Conservation (phyloP, 2,113 vertebrate genomes). For the Rhea pennata region DNA sequence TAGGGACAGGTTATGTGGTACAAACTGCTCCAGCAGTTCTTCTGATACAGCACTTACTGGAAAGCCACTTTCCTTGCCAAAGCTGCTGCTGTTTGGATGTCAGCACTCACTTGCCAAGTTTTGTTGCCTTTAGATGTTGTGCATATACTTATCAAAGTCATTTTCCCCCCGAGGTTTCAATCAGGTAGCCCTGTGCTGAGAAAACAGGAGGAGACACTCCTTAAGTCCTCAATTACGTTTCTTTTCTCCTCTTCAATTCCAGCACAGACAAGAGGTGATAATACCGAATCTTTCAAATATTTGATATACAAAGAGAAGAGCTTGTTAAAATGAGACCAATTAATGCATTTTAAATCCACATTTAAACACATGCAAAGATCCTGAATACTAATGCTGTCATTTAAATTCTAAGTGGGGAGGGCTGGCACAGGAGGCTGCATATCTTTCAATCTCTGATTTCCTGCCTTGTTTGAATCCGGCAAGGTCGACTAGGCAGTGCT, state of each 20-base stretch:
- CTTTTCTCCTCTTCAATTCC: conserved; percentile 61
- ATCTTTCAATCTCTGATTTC: conserved; percentile 26
- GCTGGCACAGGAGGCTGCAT: conserved; percentile 17
- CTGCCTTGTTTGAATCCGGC: background rate
- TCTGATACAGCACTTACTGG: background rate
- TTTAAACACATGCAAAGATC: conserved; percentile 68
- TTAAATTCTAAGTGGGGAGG: conserved; percentile 15
- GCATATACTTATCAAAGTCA: conserved; percentile 49
- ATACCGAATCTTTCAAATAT: conserved; percentile 70
- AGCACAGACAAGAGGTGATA: conserved; percentile 62
- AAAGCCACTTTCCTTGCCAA: background rate
- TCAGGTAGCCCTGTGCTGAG: background rate
- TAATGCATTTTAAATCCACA: conserved; percentile 75
- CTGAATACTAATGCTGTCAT: conserved; percentile 65
- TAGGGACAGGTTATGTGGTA: background rate
- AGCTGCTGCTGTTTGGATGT: background rate
- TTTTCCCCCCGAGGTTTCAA: background rate
- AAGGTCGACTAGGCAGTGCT: background rate
- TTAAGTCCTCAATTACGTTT: conserved; percentile 63
- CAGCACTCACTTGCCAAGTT: background rate
- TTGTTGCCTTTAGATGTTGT: background rate
- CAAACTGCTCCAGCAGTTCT: background rate
- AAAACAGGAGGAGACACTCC: conserved; percentile 52
- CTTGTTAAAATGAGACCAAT: conserved; percentile 72
- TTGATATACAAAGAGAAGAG: conserved; percentile 71